phyloP scores from a whole-genome alignment of 23 tunicate species.

The Styela clava region DNA sequence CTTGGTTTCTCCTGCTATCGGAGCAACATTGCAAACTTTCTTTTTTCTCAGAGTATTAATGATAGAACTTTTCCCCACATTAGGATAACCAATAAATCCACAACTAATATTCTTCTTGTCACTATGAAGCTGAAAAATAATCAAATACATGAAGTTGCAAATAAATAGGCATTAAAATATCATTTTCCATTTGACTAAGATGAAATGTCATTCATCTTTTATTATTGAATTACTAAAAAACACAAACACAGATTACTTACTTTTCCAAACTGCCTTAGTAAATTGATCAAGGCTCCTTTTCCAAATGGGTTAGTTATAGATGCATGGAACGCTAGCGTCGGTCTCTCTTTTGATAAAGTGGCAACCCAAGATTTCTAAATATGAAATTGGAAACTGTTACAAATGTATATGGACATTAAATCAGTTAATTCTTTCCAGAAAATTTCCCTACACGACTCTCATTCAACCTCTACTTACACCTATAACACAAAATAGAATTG shows the following conservation, averaged over 20 bases:
- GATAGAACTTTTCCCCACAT: slow-evolving; percentile 94
- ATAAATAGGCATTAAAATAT: too few relatives aligned
- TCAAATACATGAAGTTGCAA: too few relatives aligned
- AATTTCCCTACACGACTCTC: background rate
- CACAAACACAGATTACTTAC: too few relatives aligned
- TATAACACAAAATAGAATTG: too few relatives aligned
- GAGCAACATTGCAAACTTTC: slow-evolving; percentile 94
- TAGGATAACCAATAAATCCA: slow-evolving; percentile 97
- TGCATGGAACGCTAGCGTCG: slow-evolving; percentile 94
- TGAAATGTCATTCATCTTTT: too few relatives aligned
- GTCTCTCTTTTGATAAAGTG: slow-evolving; percentile 84
- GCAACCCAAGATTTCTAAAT: slow-evolving; percentile 93
- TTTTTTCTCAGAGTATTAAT: slow-evolving; percentile 89
- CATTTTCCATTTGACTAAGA: too few relatives aligned
- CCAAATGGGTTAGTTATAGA: slow-evolving; percentile 92
- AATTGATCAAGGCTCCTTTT: slow-evolving; percentile 88
- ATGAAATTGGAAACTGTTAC: background rate
- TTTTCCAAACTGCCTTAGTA: slow-evolving; percentile 88
- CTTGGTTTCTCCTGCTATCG: slow-evolving; percentile 95
- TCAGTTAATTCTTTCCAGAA: background rate
- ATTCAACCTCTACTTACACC: background rate
- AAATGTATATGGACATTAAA: background rate
- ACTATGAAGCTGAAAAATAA: slow-evolving; percentile 66
- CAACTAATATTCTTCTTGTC: slow-evolving; percentile 86
- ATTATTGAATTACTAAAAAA: too few relatives aligned